Conservation (phyloP, 2,888 invertebrate species). For the Nebria brevicollis region DNA sequence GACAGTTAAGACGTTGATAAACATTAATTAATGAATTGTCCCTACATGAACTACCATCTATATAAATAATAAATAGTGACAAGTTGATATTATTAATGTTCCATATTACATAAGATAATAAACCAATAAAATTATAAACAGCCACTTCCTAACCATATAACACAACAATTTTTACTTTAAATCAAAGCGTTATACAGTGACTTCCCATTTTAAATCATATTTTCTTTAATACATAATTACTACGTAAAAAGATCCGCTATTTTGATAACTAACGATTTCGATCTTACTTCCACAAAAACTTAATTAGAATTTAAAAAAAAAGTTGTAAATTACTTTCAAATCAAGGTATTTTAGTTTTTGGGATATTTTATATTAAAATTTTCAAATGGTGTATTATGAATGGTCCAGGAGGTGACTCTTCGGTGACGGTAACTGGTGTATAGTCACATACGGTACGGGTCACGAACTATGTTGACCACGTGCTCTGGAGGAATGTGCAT, state of each 20-base stretch:
- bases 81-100: background rate
- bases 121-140: background rate
- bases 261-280: no score
- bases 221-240: no score
- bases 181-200: no score
- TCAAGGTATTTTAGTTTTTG: no score
- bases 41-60: background rate
- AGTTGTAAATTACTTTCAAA: no score
- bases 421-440: constrained; percentile 12
- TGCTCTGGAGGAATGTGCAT: constrained; percentile 26
- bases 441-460: constrained; percentile 15
- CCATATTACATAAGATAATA: background rate
- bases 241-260: no score
- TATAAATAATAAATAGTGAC: background rate
- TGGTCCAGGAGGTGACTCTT: background rate
- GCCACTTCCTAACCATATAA: background rate
- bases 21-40: background rate
- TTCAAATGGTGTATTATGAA: background rate
- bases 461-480: constrained; percentile 41
- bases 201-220: no score
- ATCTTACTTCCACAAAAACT: no score
- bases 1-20: background rate
- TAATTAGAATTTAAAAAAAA: no score
- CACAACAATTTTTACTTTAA: no score
- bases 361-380: background rate